Percentiles rank a stretch among this genome's conserved stretches.
Evolutionary conservation across 2,888 invertebrate genomes (phyloP).

Genomic region (Hypsopygia costalis): DNA sequence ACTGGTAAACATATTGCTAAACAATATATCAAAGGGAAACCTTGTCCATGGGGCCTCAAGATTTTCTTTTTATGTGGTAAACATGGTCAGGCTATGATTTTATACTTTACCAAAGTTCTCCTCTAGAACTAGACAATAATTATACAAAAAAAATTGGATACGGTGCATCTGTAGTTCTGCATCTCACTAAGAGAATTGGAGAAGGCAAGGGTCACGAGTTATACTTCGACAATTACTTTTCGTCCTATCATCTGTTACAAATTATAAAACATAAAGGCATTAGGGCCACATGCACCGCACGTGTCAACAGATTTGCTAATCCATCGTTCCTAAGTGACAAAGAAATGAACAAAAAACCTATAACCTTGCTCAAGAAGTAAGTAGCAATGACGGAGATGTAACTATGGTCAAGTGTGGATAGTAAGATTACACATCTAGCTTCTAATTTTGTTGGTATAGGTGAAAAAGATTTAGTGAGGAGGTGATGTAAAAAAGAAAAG

Average conservation of each 20-base stretch:
- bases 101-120: no score
- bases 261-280: slow-evolving; percentile 7
- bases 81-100: not conserved
- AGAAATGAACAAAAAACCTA: no score
- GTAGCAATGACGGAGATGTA: no score
- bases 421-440: slow-evolving; percentile 7
- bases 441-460: slow-evolving; percentile 16
- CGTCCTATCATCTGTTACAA: slow-evolving; percentile 25
- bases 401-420: slow-evolving; percentile 1
- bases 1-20: not conserved
- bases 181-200: slow-evolving; percentile 24
- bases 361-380: no score
- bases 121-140: no score
- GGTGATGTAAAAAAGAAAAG: slow-evolving; percentile 15
- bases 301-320: no score
- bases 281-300: no score
- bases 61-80: not conserved
- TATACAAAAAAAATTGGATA: no score
- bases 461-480: slow-evolving; percentile 14
- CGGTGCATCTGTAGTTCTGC: not conserved
- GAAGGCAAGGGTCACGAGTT: slow-evolving; percentile 21
- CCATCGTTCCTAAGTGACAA: no score
- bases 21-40: slow-evolving; percentile 4
- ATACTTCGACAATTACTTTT: slow-evolving; percentile 28
- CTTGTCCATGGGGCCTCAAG: slow-evolving; percentile 3